Conservation (phyloP, 2,888 invertebrate species). For the Netelia inedita region DNA sequence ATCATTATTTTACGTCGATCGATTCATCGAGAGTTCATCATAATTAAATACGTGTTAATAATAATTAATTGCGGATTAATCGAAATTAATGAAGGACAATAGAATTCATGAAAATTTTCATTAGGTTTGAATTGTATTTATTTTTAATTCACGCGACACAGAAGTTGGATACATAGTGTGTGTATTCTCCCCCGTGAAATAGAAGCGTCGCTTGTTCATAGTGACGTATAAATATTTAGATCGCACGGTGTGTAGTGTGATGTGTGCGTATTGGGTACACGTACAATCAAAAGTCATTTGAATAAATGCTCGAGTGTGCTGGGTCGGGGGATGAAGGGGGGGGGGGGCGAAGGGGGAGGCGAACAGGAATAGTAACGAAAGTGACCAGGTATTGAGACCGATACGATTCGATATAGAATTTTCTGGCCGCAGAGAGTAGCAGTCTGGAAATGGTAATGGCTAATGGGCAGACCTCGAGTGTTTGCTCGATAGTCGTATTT, state of each 20-base stretch:
- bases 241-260: constrained; percentile 71
- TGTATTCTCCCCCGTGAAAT: constrained; percentile 14
- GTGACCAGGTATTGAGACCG: constrained; percentile 61
- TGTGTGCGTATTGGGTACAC: constrained; percentile 31
- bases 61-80: no score
- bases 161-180: neutral
- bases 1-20: no score
- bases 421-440: constrained; percentile 43
- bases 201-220: constrained; percentile 67
- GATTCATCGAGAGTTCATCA: no score
- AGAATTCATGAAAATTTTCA: neutral
- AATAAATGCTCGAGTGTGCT: constrained; percentile 73
- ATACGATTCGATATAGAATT: constrained; percentile 39
- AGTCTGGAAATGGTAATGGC: constrained; percentile 79
- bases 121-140: neutral
- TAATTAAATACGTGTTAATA: no score
- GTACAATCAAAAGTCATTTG: constrained; percentile 74
- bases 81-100: neutral
- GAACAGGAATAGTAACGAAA: constrained; percentile 61
- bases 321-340: constrained; percentile 49
- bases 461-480: constrained; percentile 80
- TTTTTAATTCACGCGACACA: neutral
- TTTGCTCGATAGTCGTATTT: constrained; percentile 77
- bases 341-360: constrained; percentile 42
- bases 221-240: constrained; percentile 80